Conservation (phyloP, 1,140 invertebrate species). For the Euura lappo region DNA sequence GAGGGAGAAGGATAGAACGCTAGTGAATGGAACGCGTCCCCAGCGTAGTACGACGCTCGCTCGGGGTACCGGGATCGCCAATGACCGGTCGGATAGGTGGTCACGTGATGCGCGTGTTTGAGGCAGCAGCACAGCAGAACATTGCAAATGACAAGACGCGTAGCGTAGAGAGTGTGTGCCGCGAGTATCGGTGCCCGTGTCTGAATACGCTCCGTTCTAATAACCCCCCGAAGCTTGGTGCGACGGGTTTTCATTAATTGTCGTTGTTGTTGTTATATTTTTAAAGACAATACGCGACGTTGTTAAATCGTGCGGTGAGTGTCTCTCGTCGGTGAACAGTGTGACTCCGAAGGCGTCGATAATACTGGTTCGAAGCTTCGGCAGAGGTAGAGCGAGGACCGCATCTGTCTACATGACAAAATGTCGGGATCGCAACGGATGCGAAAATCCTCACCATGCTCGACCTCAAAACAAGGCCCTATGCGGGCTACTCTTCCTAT, state of each 20-base stretch:
- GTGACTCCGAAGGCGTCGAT: conserved; percentile 8
- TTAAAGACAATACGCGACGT: neutral
- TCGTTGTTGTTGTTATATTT: neutral
- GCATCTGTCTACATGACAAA: conserved; percentile 43
- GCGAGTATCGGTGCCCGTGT: too few species aligned
- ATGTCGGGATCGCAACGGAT: conserved; percentile 69
- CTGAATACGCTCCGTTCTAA: neutral
- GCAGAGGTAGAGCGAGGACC: conserved; percentile 1
- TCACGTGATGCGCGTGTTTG: conserved; percentile 21
- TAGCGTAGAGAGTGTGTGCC: neutral
- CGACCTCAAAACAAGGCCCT: conserved; percentile 71
- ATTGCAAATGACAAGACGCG: conserved; percentile 28
- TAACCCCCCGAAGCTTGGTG: too few species aligned
- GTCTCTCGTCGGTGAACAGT: neutral
- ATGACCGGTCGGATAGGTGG: conserved; percentile 13
- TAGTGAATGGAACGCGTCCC: conserved; percentile 46
- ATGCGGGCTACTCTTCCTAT: conserved; percentile 77
- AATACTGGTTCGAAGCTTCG: conserved; percentile 11
- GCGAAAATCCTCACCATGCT: conserved; percentile 72
- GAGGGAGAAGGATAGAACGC: conserved; percentile 18
- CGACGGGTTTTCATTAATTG: too few species aligned
- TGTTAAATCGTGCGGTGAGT: neutral
- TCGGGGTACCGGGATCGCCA: conserved; percentile 11
- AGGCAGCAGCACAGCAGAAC: conserved; percentile 10
- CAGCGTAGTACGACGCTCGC: conserved; percentile 39